phyloP scores from a whole-genome alignment of 2,888 invertebrate species.

The Anaspis maculata region DNA sequence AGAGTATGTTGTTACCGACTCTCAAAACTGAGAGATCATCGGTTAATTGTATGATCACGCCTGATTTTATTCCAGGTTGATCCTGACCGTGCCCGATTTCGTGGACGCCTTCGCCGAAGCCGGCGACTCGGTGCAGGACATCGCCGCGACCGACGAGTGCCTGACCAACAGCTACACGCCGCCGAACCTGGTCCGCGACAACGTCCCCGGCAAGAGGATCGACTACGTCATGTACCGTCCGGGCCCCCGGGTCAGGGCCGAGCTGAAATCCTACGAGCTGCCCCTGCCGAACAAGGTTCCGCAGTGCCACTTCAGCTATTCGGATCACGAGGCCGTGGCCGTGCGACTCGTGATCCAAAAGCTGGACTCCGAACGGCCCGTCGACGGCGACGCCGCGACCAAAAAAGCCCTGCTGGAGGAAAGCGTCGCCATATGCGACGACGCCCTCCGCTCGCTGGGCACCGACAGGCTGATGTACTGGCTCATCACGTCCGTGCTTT shows the following conservation, averaged over 20 bases:
- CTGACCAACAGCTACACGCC: slow-evolving; percentile 76
- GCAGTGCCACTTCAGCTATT: slow-evolving; percentile 65
- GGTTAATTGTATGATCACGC: too few species aligned
- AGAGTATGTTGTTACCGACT: too few species aligned
- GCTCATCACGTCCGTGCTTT: slow-evolving; percentile 44
- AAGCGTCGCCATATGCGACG: slow-evolving; percentile 52
- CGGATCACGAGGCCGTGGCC: slow-evolving; percentile 83
- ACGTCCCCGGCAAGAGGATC: slow-evolving; percentile 76
- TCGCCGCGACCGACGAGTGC: slow-evolving; percentile 67
- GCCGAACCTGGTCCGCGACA: slow-evolving; percentile 42
- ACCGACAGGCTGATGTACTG: slow-evolving; percentile 49
- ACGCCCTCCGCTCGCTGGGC: slow-evolving; percentile 46
- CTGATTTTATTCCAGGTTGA: slow-evolving; percentile 46
- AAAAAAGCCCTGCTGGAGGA: slow-evolving; percentile 44
- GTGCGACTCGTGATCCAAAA: slow-evolving; percentile 30
- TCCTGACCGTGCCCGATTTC: slow-evolving; percentile 50
- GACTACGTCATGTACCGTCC: slow-evolving; percentile 79
- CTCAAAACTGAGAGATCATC: too few species aligned
- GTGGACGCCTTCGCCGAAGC: slow-evolving; percentile 43
- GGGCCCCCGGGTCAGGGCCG: slow-evolving; percentile 33
- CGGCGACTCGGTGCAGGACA: slow-evolving; percentile 29
- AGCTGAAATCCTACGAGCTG: slow-evolving; percentile 51
- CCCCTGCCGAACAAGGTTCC: slow-evolving; percentile 71
- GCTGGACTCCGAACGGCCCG: neutral
- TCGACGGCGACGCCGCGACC: slow-evolving; percentile 15